Base-by-base conservation (phyloP, 2,888 invertebrate species). In the Neoscelio sp. region DNA sequence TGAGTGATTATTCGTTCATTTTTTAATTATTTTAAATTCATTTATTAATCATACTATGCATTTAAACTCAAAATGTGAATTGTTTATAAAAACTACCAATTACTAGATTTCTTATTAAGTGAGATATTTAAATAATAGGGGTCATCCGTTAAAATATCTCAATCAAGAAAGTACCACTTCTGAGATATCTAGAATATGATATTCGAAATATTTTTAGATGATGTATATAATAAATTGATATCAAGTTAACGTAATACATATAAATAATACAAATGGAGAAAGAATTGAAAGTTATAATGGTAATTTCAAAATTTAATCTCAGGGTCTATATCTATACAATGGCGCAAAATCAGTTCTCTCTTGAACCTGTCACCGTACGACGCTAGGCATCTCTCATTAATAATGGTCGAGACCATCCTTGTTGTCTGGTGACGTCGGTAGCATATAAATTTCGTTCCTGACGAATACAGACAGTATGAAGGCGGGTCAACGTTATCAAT, bases 381-480 rank as follows among this genome's bases (percentile, higher is more conserved):
- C 35, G 68, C 74, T 62, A 64, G 74, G 73, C 44, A 62, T 67
- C 79, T 54, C 82, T 84, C 84, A 80, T 85, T 83, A 84, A 84
- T 85, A 84, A 85, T 82, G 75, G 81, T 64, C 79, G 71, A 70
- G 81, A 80, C 71, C 78, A 58, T 70, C 12, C 80, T 73, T 62
- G 54, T 75, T 68, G 71, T 73, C 75, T 74, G 74, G 54, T 80
- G 79, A 82, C 78, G 76, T 78, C 67, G 78, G 71, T 64, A 75
- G 78, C 80, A 80, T 81, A 82, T 85, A 85, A 85, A 85, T 85
- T 85, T 80, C 76, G 71, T 64, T 74, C 67, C 81, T 83, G 84
- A 84, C 82, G 82, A 85, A 83, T 80, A 75, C 82, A 83, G 81
- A 68, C 80, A 76, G 74, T 67, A 78, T 54, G 52, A 68, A 65